These are phyloP conservation scores for Todus mexicanus DNA, from an alignment of 2,797 vertebrate genomes.

Conservation along the genomic window DNA sequence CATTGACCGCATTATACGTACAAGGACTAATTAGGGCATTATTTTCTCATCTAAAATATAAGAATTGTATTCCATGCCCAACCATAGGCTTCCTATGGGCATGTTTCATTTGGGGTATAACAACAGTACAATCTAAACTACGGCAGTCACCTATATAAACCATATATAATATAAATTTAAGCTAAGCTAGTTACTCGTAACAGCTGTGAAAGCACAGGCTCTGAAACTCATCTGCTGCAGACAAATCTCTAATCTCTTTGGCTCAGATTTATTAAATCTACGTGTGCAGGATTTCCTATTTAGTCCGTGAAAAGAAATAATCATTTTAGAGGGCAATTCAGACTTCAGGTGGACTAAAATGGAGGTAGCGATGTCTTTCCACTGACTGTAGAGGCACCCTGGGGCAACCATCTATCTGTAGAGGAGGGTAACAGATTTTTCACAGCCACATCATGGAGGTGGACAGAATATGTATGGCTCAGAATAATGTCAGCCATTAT, in stretches of 20 bases:
- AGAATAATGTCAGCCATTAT: conserved; percentile 37
- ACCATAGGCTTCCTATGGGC: not conserved
- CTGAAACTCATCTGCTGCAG: conserved; percentile 54
- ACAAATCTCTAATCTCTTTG: conserved; percentile 67
- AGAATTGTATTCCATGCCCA: not conserved
- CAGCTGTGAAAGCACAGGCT: conserved; percentile 53
- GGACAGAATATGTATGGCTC: conserved; percentile 15
- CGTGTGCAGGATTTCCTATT: conserved; percentile 53
- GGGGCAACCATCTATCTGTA: not conserved
- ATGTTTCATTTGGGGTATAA: not conserved
- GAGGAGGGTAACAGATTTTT: conserved; percentile 20
- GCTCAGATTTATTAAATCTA: conserved; percentile 61
- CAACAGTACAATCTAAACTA: not conserved
- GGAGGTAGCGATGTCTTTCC: not conserved
- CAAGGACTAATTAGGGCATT: not conserved
- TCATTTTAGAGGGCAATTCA: conserved; percentile 46
- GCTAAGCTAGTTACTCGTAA: conserved; percentile 50
- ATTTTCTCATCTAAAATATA: not conserved
- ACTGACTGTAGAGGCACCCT: not conserved
- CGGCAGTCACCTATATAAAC: not conserved
- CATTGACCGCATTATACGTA: not conserved
- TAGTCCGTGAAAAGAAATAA: conserved; percentile 39
- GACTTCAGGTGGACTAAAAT: conserved; percentile 31
- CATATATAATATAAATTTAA: conserved; percentile 34
- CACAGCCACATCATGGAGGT: conserved; percentile 3